phyloP scores from a whole-genome alignment of 2,888 invertebrate genomes.

The Diaperis boleti region DNA sequence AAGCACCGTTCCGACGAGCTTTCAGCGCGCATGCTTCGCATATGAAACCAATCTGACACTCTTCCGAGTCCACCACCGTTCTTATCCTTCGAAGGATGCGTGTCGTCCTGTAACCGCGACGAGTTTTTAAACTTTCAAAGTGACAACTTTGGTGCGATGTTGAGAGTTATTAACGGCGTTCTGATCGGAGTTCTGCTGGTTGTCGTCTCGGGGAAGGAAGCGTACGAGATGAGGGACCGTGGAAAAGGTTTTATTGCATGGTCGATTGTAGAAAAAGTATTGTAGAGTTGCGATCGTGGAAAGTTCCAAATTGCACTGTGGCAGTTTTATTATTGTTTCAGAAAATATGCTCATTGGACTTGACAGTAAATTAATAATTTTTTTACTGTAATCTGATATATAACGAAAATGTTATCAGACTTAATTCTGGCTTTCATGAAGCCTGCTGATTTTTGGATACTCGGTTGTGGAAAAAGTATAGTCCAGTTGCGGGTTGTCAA shows the following conservation, averaged over 20 bases:
- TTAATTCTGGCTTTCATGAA: no score
- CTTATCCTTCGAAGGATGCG: constrained; percentile 44
- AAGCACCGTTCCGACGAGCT: constrained; percentile 15
- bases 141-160: constrained; percentile 28
- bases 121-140: constrained; percentile 38
- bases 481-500: no score
- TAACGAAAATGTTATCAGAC: no score
- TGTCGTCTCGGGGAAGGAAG: constrained; percentile 39
- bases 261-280: no score
- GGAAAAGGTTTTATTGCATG: constrained; percentile 47
- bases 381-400: no score
- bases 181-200: constrained; percentile 43
- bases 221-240: constrained; percentile 47
- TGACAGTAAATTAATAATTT: no score
- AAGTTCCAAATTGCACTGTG: no score
- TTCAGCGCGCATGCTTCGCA: constrained; percentile 44
- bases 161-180: constrained; percentile 37
- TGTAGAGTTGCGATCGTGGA: no score
- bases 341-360: no score
- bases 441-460: no score
- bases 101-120: constrained; percentile 41
- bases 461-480: no score
- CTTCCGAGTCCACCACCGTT: constrained; percentile 33
- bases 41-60: constrained; percentile 34
- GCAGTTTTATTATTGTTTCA: no score